Conservation (phyloP, 2,888 invertebrate genomes). For the Bimastos eiseni region DNA sequence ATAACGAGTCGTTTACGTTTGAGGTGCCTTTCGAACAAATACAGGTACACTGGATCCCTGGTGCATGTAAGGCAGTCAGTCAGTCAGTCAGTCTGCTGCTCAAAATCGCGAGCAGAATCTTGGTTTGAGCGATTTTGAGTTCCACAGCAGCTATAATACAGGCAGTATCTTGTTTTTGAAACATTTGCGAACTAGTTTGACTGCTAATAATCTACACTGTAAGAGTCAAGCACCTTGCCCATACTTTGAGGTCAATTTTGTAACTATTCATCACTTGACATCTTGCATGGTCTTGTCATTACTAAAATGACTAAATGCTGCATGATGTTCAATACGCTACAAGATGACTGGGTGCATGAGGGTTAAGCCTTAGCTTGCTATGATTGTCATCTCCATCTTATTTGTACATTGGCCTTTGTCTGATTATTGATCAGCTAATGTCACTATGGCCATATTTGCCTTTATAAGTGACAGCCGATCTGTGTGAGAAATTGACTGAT, state of each 20-base stretch:
- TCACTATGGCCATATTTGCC: neutral
- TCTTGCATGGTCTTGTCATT: no score
- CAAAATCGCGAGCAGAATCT: neutral
- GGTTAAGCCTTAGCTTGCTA: neutral
- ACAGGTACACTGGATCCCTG: slow-evolving; percentile 72
- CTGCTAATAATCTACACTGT: no score
- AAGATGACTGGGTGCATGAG: no score
- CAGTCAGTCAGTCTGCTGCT: no score
- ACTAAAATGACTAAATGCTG: no score
- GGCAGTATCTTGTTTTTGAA: no score
- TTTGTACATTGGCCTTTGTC: neutral
- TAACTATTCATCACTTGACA: neutral
- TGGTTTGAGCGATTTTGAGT: neutral
- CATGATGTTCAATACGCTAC: no score
- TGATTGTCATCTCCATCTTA: neutral
- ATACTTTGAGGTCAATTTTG: no score
- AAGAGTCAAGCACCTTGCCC: no score
- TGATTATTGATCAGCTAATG: neutral
- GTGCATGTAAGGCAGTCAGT: neutral
- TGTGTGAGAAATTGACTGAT: slow-evolving; percentile 3
- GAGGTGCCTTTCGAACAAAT: slow-evolving; percentile 99
- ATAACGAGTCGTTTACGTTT: slow-evolving; percentile 99
- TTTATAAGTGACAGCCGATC: neutral
- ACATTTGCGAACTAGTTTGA: no score
- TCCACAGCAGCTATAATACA: no score